Base-by-base conservation (phyloP, 1,140 invertebrate species). In the Battus philenor region DNA sequence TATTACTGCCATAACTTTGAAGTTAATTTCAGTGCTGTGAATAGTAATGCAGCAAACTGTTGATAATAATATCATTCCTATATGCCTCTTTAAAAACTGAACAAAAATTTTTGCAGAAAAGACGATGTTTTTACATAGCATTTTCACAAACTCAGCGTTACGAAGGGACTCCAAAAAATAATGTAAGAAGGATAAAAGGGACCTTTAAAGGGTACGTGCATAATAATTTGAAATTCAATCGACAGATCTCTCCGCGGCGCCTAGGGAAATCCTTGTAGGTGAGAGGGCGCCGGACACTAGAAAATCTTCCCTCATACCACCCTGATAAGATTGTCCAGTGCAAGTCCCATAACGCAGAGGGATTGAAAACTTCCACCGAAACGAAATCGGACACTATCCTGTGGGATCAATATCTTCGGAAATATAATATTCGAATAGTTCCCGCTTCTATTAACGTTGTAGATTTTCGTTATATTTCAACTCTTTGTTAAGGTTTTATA, bases 291-390 rank as follows among this genome's bases (percentile, higher is more conserved):
- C 68, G 80, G 77, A 75, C 74, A 79, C 50, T 79, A 69, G 78
- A 78, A 81, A 84, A 84, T 84, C 74, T 78, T 66, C 56, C 64
- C 70, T 65, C 60, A 55, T 47, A 49, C 55, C 59, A 48, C 61
- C 58, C 66, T 74, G 80, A 84, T 82, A 81, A 80, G 72, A 84
- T 84, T 80, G 80, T 81, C 80, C 73, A 79, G 65, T 76, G 75
- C 75, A 81, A 81, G 69, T 80, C 77, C 77, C 80, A 65, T 62
- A 78, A 79, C 76, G 66, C 77, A 68, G 65, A 80, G 77, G 80
- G 77, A 80, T 82, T 76, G 74, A 71, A 81, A 80, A 84, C 57
- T 84, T 81, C 58, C 47, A 71, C 68, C 61, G 72, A 73, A 83
- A 71, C 73, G 76, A 77, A 79, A 77, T 70, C 68, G 75, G 77